Evolutionary conservation across 2,888 invertebrate species (phyloP), one percentile per base, ranked within the genome.

Genomic region (Eucriotettix oculatus): DNA sequence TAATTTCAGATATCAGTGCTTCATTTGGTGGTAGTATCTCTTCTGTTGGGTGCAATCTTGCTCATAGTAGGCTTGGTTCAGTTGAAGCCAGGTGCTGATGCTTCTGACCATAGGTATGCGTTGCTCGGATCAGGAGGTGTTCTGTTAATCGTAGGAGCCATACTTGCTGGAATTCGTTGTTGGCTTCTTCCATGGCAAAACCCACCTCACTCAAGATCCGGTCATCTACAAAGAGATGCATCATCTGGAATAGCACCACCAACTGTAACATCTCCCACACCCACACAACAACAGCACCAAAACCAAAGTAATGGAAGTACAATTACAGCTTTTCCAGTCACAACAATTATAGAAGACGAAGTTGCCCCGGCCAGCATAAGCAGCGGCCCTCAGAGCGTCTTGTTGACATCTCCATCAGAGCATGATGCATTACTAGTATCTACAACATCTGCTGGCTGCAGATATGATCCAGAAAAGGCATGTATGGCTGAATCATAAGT

Each of bases 1-100:
- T 29, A 29, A 29, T 29, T 29, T 29, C 29, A 86, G 86, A 80
- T 86, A 54, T 85, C 86, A 60, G 81, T 84, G 16, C 78, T 87
- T 10, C 86, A 87, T 73, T 79, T 85, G 62, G 81, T 86, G 64
- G 87, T 87, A 64, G 84, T 86, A 16, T 86, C 84, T 14, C 75
- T 87, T 62, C 79, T 87, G 56, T 76, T 87, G 62, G 87, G 87
- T 59, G 84, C 85, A 65, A 85, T 87, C 67, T 79, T 86, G 63
- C 74, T 87, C 68, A 84, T 87, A 63, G 86, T 87, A 66, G 87
- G 87, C 41, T 73, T 87, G 70, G 86, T 87, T 64, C 87, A 87
- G 72, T 75, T 87, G 66, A 85, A 85, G 12, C 86, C 86, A 1
- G 85, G 86, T 14, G 86, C 87, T 1, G 86, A 86, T 69, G 86